phyloP scores from a whole-genome alignment of 2,113 vertebrate species.

The Bucco capensis region DNA sequence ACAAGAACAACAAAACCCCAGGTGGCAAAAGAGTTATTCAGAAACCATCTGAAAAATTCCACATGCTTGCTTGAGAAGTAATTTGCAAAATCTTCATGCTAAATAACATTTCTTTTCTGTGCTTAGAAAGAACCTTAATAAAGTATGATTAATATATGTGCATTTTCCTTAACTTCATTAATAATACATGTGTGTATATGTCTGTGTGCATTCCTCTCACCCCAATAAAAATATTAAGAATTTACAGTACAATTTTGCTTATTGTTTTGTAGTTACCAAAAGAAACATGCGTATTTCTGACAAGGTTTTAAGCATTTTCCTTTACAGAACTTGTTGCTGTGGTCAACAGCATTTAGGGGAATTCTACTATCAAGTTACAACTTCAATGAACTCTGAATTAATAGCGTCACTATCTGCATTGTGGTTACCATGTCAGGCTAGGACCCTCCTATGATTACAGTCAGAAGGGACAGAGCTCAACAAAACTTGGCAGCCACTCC shows the following conservation, averaged over 20 bases:
- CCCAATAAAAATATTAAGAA: background rate
- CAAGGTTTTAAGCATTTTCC: background rate
- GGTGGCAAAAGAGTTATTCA: background rate
- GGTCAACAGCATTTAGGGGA: background rate
- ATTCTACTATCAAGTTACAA: background rate
- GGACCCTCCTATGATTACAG: background rate
- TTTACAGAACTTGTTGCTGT: background rate
- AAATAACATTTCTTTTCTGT: background rate
- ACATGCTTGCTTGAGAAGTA: background rate
- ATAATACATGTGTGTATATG: fast-evolving
- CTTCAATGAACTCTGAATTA: background rate
- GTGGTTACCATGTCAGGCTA: background rate
- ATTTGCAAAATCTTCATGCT: background rate
- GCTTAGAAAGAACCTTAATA: background rate
- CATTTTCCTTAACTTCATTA: background rate
- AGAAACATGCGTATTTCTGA: background rate
- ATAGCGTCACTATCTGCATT: background rate
- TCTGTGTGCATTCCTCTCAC: fast-evolving
- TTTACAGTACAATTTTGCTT: background rate
- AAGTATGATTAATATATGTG: background rate
- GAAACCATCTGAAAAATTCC: background rate
- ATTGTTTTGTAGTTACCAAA: background rate
- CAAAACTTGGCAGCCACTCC: background rate
- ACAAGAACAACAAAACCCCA: background rate
- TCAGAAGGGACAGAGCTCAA: background rate